Conservation (phyloP, 92 coral and sea anemone genomes). For the Isaurus tuberculatus region DNA sequence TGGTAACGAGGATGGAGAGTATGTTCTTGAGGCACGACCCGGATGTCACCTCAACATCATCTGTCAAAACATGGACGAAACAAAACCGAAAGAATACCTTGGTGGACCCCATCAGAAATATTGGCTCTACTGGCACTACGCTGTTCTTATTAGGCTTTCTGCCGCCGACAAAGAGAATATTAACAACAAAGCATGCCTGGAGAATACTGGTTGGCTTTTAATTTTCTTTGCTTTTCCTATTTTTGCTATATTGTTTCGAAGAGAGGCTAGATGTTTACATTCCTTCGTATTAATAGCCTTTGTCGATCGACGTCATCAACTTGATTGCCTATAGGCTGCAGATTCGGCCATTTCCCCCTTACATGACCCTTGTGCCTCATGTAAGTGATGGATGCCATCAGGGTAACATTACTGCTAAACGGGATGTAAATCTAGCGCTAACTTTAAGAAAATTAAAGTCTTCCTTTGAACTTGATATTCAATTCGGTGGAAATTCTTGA, state of each 20-base stretch:
- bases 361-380: too few species aligned
- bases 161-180: conserved; percentile 82
- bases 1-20: conserved; percentile 91
- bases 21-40: conserved; percentile 83
- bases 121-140: conserved; percentile 93
- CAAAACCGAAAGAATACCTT: conserved; percentile 89
- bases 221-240: not conserved
- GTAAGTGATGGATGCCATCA: too few species aligned
- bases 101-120: conserved; percentile 93
- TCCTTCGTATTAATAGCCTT: too few species aligned
- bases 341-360: too few species aligned
- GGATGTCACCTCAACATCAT: conserved; percentile 91
- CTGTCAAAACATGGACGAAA: conserved; percentile 93
- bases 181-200: conserved; percentile 84
- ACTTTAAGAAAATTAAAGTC: too few species aligned
- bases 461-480: too few species aligned
- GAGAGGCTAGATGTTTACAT: too few species aligned
- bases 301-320: too few species aligned
- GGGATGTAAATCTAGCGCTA: too few species aligned
- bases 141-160: conserved; percentile 82
- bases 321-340: too few species aligned
- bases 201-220: conserved; percentile 74
- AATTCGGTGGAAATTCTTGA: too few species aligned
- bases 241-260: not conserved
- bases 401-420: too few species aligned